Base-by-base conservation (phyloP, 2,888 invertebrate genomes). In the Amblyteles armatorius region DNA sequence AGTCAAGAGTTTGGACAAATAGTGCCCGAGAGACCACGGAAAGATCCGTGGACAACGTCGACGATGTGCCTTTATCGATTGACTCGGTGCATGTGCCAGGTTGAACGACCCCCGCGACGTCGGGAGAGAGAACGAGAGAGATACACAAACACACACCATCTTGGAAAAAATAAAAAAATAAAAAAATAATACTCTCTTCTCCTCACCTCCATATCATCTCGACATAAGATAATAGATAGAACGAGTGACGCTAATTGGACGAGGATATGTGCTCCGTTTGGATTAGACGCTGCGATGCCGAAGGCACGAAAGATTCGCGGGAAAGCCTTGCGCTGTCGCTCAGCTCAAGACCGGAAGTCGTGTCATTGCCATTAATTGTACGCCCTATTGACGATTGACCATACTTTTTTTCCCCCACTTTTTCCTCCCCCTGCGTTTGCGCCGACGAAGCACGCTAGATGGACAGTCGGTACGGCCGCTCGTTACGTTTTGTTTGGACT, bases 71-170 rank as follows among this genome's bases (percentile, higher is more conserved):
- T 80, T 77, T 84, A 84, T 84, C 84, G 84, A 84, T 84, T 84
- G 67, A 60, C 76, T 77, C 80, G 50, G 80, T 77, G 76, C 67
- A 69, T 63, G 67, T 83, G 83, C 73, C 77, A 76, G 80, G 84
- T 80, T 84, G 84, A 84, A 84, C 84, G 84, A 84, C 84, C 84
- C 84, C 83, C 77, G 74, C 33, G 83, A 76, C 57, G 83, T 77
- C 36, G 80, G 65, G 80, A 72, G 63, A 13, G 80, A 72, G 33
- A 26, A 4, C 57, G 57, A 63, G n/a, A 63, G 63, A 63, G 29
- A 29, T n/a, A 33, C 33, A 33, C 63, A 33, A 29, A 33, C 63
- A 63, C 55, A 71, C 26, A 22, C 16, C 63, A 71, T 76, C 79
- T 83, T 71, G 83, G 16, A 16, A 16, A 48, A 48, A 44, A 44